These are phyloP conservation scores for Archivesica marissinica DNA, from an alignment of 1,140 invertebrate species.

Conservation along the genomic window DNA sequence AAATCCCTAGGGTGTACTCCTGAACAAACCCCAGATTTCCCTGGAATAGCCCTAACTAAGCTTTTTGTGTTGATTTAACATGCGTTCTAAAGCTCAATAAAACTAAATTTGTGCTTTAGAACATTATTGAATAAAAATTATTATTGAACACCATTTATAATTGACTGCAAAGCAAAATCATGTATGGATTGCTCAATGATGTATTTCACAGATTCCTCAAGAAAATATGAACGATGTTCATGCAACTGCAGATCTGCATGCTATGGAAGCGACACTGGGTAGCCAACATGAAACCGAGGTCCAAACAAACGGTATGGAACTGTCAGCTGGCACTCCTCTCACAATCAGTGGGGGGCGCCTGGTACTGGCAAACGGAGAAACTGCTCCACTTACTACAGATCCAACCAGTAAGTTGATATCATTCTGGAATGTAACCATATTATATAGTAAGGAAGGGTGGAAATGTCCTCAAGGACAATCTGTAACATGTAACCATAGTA, in stretches of 20 bases:
- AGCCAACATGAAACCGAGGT: not conserved
- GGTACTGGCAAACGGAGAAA: conserved; percentile 42
- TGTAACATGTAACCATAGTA: no score
- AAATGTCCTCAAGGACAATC: no score
- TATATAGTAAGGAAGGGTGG: no score
- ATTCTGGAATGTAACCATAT: no score
- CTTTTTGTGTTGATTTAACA: no score
- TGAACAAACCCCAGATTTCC: no score
- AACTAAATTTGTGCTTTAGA: no score
- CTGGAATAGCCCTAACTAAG: no score
- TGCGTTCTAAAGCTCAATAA: no score
- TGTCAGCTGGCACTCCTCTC: conserved; percentile 2
- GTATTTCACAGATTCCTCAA: conserved; percentile 28
- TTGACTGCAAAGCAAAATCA: not conserved
- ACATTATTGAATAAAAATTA: not conserved
- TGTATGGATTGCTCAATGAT: not conserved
- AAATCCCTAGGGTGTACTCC: no score
- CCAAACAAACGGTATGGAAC: not conserved
- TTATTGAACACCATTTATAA: not conserved
- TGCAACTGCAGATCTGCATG: not conserved
- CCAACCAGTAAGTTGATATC: conserved; percentile 55
- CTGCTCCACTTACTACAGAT: conserved; percentile 40
- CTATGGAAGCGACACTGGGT: not conserved
- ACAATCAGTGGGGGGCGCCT: conserved; percentile 31
- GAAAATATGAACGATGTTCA: conserved; percentile 45